Evolutionary conservation across 2,888 invertebrate species (phyloP).

Genomic region (Azorinus chamasolen): DNA sequence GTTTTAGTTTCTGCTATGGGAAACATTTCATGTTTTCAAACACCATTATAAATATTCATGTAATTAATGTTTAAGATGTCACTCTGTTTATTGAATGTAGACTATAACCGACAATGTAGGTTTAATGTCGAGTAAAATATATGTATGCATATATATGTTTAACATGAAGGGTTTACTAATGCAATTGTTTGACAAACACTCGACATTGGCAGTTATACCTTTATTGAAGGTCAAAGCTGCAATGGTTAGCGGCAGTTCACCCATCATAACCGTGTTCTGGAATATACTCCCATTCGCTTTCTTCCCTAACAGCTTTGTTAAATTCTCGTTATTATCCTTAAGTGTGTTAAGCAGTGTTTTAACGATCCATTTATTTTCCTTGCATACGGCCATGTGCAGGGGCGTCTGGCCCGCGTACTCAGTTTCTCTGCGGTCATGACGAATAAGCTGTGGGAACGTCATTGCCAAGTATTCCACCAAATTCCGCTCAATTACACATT

Average conservation of each 20-base stretch:
- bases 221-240: constrained; percentile 67
- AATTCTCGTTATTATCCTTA: constrained; percentile 35
- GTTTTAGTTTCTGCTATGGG: no score
- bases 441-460: constrained; percentile 46
- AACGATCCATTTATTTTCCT: constrained; percentile 56
- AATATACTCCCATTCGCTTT: constrained; percentile 55
- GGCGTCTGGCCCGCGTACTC: constrained; percentile 68
- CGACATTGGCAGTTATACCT: constrained; percentile 23
- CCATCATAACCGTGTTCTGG: constrained; percentile 71
- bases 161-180: no score
- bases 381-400: constrained; percentile 67
- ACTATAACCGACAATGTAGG: no score
- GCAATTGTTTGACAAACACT: no score
- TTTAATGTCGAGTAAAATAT: no score
- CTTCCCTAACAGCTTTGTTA: constrained; percentile 37
- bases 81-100: no score
- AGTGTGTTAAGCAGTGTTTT: constrained; percentile 34
- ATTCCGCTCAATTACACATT: constrained; percentile 24
- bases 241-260: constrained; percentile 65
- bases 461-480: constrained; percentile 26
- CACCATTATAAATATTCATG: no score
- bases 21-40: no score
- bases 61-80: no score
- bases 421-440: constrained; percentile 42
- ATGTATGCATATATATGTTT: no score